These are phyloP conservation scores for Melipona beecheii DNA, from an alignment of 2,888 invertebrate genomes.

Conservation along the genomic window DNA sequence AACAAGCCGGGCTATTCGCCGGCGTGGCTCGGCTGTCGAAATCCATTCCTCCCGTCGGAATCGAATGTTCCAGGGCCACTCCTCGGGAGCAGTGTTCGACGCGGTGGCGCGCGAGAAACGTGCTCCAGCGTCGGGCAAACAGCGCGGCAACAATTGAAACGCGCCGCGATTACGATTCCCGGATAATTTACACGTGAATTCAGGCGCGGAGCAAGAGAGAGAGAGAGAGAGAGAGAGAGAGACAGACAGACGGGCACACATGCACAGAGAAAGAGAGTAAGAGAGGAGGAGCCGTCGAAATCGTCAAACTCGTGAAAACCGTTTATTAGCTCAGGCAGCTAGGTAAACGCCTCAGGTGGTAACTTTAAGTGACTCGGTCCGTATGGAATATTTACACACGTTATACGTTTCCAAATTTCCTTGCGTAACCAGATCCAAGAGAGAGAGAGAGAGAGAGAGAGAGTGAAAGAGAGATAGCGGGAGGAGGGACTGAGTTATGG, in stretches of 20 bases:
- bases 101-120: conserved; percentile 12
- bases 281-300: conserved; percentile 27
- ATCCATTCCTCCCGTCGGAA: conserved; percentile 11
- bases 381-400: conserved; percentile 50
- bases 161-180: conserved; percentile 35
- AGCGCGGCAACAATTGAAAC: conserved; percentile 48
- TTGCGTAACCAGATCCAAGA: background rate
- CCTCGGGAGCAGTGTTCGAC: background rate
- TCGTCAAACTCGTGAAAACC: conserved; percentile 53
- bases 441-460: background rate
- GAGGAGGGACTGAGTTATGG: conserved; percentile 64
- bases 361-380: conserved; percentile 59
- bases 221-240: too few species aligned
- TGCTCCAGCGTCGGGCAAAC: conserved; percentile 35
- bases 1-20: background rate
- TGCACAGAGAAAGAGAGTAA: too few species aligned
- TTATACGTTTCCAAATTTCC: conserved; percentile 27
- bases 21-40: background rate
- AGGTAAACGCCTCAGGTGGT: conserved; percentile 61
- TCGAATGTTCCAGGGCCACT: background rate
- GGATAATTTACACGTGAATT: conserved; percentile 54
- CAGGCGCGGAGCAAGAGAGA: too few species aligned
- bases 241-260: too few species aligned
- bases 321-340: conserved; percentile 56
- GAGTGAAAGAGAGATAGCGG: background rate